Evolutionary conservation across 2,888 invertebrate species (phyloP), one percentile per base, ranked within the genome.

Genomic region (Platycnemis pennipes): DNA sequence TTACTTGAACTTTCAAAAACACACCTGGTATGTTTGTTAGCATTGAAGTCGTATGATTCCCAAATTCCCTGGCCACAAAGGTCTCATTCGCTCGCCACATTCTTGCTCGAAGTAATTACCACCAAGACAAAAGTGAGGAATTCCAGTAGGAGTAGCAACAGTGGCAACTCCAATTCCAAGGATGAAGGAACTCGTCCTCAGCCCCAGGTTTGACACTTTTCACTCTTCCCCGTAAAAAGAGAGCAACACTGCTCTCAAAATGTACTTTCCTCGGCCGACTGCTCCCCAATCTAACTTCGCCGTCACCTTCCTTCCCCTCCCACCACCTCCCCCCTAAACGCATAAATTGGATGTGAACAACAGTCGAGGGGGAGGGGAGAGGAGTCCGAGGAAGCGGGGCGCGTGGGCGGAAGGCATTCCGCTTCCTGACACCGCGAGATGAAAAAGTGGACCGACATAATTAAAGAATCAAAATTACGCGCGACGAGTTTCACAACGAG

Each of bases 381-480:
- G 31, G 3, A 37, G 31, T 22, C 7, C 5, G 37, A 11, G 49
- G 69, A n/a, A 31, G 8, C 19, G 63, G 8, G 7, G 31, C 31
- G 69, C 37, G 69, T 77, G 69, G 69, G 69, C 31, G 69, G 69
- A 77, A 77, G 13, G 37, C 31, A 37, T 77, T 31, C 31, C 7
- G 11, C 69, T 31, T 77, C 37, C 69, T 31, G 69, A 77, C 69
- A 77, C 69, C 37, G 16, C 69, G 69, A 37, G 31, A 77, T 77
- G 69, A 77, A 77, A 77, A 77, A 77, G 8, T 77, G 69, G 69
- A 77, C 69, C 5, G 37, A 77, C 31, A 77, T 77, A 77, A 77
- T 77, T 31, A 77, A 31, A 77, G 37, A 77, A 77, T 77, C 31
- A 77, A 77, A 77, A 77, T 77, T 77, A 77, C 69, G 31, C 69